Evolutionary conservation across 1,140 invertebrate genomes (phyloP), one percentile per base, ranked within the genome.

Genomic region (Zaprionus nigranus): DNA sequence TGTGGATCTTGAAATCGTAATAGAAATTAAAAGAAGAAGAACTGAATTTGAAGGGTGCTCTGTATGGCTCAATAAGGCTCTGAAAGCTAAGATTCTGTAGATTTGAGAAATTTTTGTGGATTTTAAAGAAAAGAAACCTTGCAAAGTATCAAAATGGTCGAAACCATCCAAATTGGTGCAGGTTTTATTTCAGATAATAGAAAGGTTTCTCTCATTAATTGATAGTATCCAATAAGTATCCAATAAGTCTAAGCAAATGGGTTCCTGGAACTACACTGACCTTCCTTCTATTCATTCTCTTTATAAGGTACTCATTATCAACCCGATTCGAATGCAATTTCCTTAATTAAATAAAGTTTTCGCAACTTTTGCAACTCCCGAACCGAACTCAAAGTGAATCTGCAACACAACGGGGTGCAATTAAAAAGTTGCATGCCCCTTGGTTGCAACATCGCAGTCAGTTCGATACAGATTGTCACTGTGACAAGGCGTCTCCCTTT

Each of bases 341-440:
- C 40, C 40, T 46, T 46, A 46, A 46, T 46, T 46, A 46, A 46
- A 46, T 46, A 46, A 66, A 43, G 54, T 65, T 30, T 56, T 51
- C n/a, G 3, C 34, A 66, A 66, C 63, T 53, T 68, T 60, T 38
- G 38, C 65, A 46, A 34, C 62, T 61, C 12, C 12, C 22, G 46
- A 20, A 12, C 46, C 20, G 46, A 49, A 49, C 46, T 40, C 38
- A 40, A 40, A 46, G 40, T 24, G 46, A 49, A 51, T 51, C 9
- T 51, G 46, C 46, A 51, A 17, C 40, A 38, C 17, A 22, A 51
- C 46, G 11, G 46, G 46, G 46, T 80, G 77, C 81, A 83, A 84
- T 77, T 84, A 77, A 73, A 82, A 81, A 68, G 64, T 73, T 77
- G 61, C 46, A 57, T 34, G 36, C 38, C 13, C 24, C 24, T 22